These are phyloP conservation scores for Indicator maculatus DNA, from an alignment of 2,113 vertebrate genomes.

Conservation along the genomic window DNA sequence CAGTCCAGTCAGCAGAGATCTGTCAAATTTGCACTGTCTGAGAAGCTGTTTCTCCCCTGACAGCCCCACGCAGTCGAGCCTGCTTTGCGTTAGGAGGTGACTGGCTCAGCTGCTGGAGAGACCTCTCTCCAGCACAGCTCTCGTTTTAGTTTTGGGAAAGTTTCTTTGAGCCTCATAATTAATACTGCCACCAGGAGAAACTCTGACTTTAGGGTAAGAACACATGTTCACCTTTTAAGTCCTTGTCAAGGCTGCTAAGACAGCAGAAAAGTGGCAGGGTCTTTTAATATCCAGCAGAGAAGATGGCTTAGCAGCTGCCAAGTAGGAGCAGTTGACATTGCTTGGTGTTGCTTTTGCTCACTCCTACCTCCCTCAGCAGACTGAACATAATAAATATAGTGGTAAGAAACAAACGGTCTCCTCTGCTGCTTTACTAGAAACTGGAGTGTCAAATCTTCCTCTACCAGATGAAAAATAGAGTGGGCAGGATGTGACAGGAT, in stretches of 20 bases:
- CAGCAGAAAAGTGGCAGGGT: not conserved
- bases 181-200: not conserved
- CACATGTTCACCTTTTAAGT: not conserved
- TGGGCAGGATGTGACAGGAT: conserved; percentile 53
- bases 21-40: not conserved
- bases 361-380: conserved; percentile 14
- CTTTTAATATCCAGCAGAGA: not conserved
- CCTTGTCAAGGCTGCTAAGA: not conserved
- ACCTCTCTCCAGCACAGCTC: not conserved
- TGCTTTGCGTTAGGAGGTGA: conserved; percentile 8
- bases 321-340: not conserved
- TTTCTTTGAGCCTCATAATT: not conserved
- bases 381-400: conserved; percentile 58
- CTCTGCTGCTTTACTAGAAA: conserved; percentile 48
- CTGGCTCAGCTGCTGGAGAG: not conserved
- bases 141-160: not conserved
- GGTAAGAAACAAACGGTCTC: conserved; percentile 61
- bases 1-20: not conserved
- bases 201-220: not conserved
- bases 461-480: conserved; percentile 37
- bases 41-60: not conserved
- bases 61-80: not conserved
- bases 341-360: not conserved
- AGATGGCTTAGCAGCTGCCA: conserved; percentile 23
- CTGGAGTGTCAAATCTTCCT: conserved; percentile 53